Evolutionary conservation across 2,888 invertebrate species (phyloP).

Genomic region (Mesoligia furuncula): DNA sequence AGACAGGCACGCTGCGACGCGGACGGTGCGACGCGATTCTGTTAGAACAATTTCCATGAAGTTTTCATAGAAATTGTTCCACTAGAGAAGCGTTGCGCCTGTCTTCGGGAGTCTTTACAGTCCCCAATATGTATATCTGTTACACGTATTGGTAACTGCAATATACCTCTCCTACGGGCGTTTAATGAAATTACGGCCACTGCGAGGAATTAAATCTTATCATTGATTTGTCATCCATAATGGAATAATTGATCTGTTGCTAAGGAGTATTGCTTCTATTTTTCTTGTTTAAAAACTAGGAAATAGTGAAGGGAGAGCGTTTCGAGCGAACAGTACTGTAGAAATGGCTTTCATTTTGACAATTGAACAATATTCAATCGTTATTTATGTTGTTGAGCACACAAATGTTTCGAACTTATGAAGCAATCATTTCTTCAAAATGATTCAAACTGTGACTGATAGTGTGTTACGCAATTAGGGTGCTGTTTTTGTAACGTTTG

Average conservation of each 20-base stretch:
- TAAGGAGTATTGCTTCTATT: not conserved
- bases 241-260: not conserved
- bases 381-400: not conserved
- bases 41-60: not conserved
- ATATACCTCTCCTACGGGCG: not conserved
- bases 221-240: not conserved
- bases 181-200: constrained; percentile 9
- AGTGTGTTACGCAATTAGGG: not conserved
- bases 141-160: constrained; percentile 3
- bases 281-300: not conserved
- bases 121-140: not conserved
- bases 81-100: no score
- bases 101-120: no score
- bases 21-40: not conserved
- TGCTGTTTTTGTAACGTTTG: not conserved
- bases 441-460: not conserved
- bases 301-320: not conserved
- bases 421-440: not conserved
- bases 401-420: not conserved
- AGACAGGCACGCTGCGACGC: not conserved
- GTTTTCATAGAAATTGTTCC: no score
- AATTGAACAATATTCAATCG: not conserved
- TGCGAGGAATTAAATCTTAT: constrained; percentile 9
- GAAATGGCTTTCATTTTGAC: not conserved
- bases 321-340: not conserved